phyloP scores from a whole-genome alignment of 2,888 invertebrate species.

The Latheticus oryzae region DNA sequence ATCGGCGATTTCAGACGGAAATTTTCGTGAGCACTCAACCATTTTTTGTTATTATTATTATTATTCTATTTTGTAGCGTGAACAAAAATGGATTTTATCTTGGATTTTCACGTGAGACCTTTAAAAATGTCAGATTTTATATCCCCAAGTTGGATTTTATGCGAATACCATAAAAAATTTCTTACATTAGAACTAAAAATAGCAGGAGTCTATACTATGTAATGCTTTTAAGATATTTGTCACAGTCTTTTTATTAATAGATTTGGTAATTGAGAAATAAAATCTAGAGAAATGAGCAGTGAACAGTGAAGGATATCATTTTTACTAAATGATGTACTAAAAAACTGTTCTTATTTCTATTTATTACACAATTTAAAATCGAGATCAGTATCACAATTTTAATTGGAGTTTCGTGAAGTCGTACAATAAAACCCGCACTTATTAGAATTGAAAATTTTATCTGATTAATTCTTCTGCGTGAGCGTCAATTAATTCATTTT shows the following conservation, averaged over 20 bases:
- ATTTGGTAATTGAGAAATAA: too few species aligned
- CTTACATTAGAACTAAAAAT: not conserved
- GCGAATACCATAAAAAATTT: not conserved
- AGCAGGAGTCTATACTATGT: not conserved
- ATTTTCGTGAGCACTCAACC: slow-evolving; percentile 38
- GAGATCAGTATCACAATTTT: slow-evolving; percentile 22
- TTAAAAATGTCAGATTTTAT: slow-evolving; percentile 1
- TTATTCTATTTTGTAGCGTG: slow-evolving; percentile 4
- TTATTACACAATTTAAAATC: too few species aligned
- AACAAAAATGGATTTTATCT: too few species aligned
- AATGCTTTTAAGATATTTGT: too few species aligned
- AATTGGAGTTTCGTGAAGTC: slow-evolving; percentile 25
- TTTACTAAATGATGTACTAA: too few species aligned
- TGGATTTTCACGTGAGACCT: too few species aligned
- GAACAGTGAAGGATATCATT: too few species aligned
- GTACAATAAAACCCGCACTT: slow-evolving; percentile 28
- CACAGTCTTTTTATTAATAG: too few species aligned
- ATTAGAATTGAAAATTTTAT: slow-evolving; percentile 10
- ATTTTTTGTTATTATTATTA: slow-evolving; percentile 30
- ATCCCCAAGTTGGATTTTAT: not conserved
- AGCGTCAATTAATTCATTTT: slow-evolving; percentile 15
- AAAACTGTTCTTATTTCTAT: too few species aligned
- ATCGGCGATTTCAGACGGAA: slow-evolving; percentile 24
- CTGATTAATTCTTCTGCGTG: slow-evolving; percentile 24
- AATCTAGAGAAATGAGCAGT: too few species aligned